These are phyloP conservation scores for Prionailurus viverrinus DNA, from an alignment of 2,113 vertebrate species.

Conservation along the genomic window DNA sequence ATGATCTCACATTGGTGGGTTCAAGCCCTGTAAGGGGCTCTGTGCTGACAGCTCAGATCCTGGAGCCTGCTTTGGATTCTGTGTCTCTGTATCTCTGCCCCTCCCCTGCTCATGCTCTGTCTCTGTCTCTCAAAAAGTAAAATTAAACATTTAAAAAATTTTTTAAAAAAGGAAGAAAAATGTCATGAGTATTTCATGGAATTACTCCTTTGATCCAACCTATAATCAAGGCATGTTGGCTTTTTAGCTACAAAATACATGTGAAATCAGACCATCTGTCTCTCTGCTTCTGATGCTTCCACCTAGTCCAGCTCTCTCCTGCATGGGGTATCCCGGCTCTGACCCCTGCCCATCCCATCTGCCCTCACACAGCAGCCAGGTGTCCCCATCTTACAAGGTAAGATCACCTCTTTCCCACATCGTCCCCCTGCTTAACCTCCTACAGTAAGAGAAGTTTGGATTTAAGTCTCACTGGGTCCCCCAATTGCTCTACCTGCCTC, in stretches of 20 bases:
- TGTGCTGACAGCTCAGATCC: no score
- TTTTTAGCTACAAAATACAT: not conserved
- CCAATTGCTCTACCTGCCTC: accelerated
- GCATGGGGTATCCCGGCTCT: not conserved
- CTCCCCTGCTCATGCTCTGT: no score
- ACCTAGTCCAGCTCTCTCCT: not conserved
- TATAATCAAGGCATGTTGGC: not conserved
- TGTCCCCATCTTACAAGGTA: not conserved
- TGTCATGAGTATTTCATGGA: not conserved
- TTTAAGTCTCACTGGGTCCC: not conserved
- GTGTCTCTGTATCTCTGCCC: no score
- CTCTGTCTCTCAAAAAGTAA: no score
- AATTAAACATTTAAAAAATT: no score
- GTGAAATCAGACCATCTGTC: not conserved
- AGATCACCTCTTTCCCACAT: not conserved
- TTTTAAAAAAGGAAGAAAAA: no score
- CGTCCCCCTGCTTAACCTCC: not conserved
- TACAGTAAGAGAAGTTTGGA: not conserved
- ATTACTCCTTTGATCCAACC: not conserved
- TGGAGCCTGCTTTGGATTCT: no score
- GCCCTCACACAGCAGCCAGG: not conserved
- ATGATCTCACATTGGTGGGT: no score
- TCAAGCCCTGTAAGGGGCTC: no score
- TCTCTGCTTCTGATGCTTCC: not conserved
- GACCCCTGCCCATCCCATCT: not conserved